Percentiles rank a stretch among this genome's conserved stretches.
phyloP scores from a whole-genome alignment of 2,113 vertebrate genomes.

The Pluvianellus socialis region DNA sequence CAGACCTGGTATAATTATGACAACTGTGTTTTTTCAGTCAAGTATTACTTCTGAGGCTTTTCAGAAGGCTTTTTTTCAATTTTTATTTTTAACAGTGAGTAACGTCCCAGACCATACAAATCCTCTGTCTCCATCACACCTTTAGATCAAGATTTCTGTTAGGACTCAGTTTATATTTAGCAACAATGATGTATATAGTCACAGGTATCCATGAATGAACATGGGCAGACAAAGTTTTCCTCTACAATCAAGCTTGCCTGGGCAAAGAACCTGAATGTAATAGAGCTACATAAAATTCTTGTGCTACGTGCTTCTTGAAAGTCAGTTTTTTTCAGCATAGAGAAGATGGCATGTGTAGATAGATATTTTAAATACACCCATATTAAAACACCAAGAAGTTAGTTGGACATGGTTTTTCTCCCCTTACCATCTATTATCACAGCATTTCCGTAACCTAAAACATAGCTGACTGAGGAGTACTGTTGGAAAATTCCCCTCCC shows the following conservation, averaged over 20 bases:
- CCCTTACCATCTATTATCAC: background rate
- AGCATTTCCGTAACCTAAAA: background rate
- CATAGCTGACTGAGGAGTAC: background rate
- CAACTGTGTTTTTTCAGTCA: background rate
- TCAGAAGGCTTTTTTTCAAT: background rate
- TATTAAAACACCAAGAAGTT: background rate
- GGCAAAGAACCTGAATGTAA: conserved; percentile 3
- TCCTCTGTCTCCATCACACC: conserved; percentile 45
- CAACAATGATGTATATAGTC: background rate
- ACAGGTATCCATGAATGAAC: conserved; percentile 38
- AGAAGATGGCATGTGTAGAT: background rate
- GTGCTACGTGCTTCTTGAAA: background rate
- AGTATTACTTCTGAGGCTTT: background rate
- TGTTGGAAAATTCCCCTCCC: background rate
- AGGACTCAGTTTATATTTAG: conserved; percentile 56
- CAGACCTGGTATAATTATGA: background rate
- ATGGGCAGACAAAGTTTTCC: background rate
- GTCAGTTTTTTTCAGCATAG: background rate
- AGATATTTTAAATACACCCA: conserved; percentile 1
- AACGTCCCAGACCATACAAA: conserved; percentile 6
- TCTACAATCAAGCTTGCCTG: conserved; percentile 34
- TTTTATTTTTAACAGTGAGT: background rate
- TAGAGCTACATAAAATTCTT: background rate
- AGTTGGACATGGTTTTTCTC: background rate
- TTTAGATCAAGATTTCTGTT: conserved; percentile 62